Evolutionary conservation across 2,888 invertebrate genomes (phyloP).

Genomic region (Cremastinae sp.): DNA sequence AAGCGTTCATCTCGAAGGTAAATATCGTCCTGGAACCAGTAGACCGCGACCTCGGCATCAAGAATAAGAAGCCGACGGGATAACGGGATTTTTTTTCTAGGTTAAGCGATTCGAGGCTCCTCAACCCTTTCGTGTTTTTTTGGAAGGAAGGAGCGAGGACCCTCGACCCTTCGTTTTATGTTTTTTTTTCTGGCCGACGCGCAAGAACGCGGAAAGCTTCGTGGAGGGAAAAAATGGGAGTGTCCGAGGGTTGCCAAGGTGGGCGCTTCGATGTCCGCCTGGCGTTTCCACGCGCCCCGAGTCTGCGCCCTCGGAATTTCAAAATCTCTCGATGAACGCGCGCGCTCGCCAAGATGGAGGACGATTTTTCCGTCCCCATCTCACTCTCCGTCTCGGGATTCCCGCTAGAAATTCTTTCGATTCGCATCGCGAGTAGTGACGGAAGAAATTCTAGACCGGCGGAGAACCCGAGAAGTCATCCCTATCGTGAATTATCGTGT

Average conservation of each 20-base stretch:
- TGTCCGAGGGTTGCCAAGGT: slow-evolving; percentile 65
- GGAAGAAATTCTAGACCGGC: slow-evolving; percentile 44
- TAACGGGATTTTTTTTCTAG: slow-evolving; percentile 53
- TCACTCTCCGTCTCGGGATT: neutral
- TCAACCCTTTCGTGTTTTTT: neutral
- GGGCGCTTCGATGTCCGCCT: slow-evolving; percentile 48
- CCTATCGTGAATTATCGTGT: slow-evolving; percentile 48
- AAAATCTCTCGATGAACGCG: neutral
- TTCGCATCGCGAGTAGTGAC: slow-evolving; percentile 32
- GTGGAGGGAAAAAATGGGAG: slow-evolving; percentile 67
- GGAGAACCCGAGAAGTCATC: slow-evolving; percentile 56
- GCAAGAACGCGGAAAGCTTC: slow-evolving; percentile 11
- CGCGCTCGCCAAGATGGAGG: neutral
- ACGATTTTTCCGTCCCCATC: neutral
- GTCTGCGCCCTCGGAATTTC: slow-evolving; percentile 37
- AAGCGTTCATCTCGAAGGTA: slow-evolving; percentile 32
- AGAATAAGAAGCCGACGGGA: slow-evolving; percentile 31
- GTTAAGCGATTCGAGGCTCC: slow-evolving; percentile 39
- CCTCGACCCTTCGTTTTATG: slow-evolving; percentile 26
- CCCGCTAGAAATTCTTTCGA: slow-evolving; percentile 11
- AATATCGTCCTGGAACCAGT: slow-evolving; percentile 34
- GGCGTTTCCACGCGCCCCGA: slow-evolving; percentile 32
- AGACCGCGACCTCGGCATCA: slow-evolving; percentile 25
- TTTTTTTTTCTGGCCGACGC: slow-evolving; percentile 24
- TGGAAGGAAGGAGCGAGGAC: slow-evolving; percentile 28